Conservation (phyloP, 1,140 invertebrate species). For the Zeugodacus cucurbitae region DNA sequence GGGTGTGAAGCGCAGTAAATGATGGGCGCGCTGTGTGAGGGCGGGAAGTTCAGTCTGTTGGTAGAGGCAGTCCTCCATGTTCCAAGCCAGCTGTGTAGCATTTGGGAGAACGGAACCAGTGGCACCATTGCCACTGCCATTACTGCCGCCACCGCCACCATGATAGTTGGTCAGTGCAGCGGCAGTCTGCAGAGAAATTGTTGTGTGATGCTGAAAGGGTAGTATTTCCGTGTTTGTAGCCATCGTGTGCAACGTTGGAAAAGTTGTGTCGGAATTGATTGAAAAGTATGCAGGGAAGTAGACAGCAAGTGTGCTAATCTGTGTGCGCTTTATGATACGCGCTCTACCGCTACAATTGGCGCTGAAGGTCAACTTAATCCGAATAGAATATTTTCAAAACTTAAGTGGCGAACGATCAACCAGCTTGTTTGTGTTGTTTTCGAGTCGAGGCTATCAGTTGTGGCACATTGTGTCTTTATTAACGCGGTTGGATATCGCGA, state of each 20-base stretch:
- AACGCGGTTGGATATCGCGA: not conserved
- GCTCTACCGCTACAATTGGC: not conserved
- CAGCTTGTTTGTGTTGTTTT: not conserved
- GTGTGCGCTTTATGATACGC: not conserved
- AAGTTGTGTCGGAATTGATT: not conserved
- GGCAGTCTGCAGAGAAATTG: constrained; percentile 60
- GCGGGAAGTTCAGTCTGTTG: constrained; percentile 64
- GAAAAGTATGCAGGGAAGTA: not conserved
- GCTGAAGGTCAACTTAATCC: constrained; percentile 20
- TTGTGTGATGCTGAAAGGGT: constrained; percentile 63
- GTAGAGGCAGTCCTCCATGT: constrained; percentile 60
- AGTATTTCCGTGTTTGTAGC: constrained; percentile 63
- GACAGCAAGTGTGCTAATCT: no score
- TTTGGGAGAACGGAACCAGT: constrained; percentile 10
- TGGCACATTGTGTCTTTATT: not conserved
- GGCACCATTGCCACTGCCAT: constrained; percentile 51
- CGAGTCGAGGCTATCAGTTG: not conserved
- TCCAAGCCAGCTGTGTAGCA: constrained; percentile 50
- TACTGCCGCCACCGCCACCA: constrained; percentile 51
- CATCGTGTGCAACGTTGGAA: constrained; percentile 47
- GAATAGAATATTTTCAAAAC: not conserved
- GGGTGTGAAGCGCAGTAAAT: constrained; percentile 64
- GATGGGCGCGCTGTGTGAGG: constrained; percentile 60
- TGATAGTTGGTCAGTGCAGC: constrained; percentile 60
- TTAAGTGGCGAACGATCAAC: not conserved